phyloP scores from a whole-genome alignment of 2,797 vertebrate species.

The Cyclopterus lumpus region DNA sequence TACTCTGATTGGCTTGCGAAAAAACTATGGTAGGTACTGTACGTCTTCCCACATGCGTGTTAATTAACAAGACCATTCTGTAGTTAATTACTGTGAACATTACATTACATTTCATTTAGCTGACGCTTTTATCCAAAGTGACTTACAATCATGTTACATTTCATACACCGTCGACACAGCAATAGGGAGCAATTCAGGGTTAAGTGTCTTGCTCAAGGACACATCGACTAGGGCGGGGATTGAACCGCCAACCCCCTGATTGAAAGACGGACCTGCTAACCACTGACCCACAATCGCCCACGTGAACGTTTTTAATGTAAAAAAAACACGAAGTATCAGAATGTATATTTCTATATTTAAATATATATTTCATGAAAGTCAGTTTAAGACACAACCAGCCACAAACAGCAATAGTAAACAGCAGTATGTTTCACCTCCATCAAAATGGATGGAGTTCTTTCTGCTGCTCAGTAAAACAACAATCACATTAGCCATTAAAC shows the following conservation, averaged over 20 bases:
- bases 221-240: too few relatives aligned
- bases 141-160: too few relatives aligned
- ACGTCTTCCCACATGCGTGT: not conserved
- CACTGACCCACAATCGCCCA: too few relatives aligned
- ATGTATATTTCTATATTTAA: too few relatives aligned
- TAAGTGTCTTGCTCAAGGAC: too few relatives aligned
- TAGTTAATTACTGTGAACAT: constrained; percentile 30
- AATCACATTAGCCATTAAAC: constrained; percentile 7
- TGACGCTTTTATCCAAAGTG: too few relatives aligned
- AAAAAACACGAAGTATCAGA: constrained; percentile 3
- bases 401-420: not conserved
- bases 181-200: too few relatives aligned
- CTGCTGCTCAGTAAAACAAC: constrained; percentile 20
- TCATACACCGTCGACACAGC: too few relatives aligned
- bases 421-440: not conserved
- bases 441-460: not conserved
- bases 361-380: constrained; percentile 2
- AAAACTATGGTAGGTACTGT: not conserved
- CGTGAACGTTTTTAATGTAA: constrained; percentile 15
- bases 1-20: not conserved
- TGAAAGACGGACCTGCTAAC: too few relatives aligned
- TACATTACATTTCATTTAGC: too few relatives aligned
- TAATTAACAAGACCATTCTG: constrained; percentile 21
- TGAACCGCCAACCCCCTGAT: too few relatives aligned
- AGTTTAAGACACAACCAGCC: too few relatives aligned